Conservation (phyloP, 2,113 vertebrate genomes). For the Ptyas mucosa region DNA sequence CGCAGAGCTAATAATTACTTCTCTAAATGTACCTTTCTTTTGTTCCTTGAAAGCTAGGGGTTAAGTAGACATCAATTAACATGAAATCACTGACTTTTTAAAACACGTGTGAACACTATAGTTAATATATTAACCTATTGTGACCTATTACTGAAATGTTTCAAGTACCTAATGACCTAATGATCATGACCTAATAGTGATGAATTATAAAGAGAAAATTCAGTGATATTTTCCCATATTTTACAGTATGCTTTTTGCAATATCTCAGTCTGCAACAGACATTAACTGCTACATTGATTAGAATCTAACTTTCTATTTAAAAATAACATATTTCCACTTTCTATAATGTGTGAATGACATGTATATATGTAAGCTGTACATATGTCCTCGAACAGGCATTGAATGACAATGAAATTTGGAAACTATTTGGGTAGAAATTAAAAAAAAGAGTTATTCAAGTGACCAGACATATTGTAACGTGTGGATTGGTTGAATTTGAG, state of each 20-base stretch:
- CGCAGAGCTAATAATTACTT: neutral
- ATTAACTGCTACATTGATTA: neutral
- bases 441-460: conserved; percentile 28
- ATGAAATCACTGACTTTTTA: neutral
- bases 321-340: neutral
- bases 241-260: neutral
- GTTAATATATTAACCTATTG: neutral
- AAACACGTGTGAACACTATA: neutral
- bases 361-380: neutral
- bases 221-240: neutral
- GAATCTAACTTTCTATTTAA: neutral
- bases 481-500: neutral
- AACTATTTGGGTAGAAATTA: conserved; percentile 10
- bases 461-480: neutral
- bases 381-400: neutral
- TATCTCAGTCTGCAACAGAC: neutral
- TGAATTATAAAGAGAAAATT: neutral
- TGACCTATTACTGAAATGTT: neutral
- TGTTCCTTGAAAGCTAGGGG: neutral
- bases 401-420: conserved; percentile 1
- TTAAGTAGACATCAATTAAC: neutral
- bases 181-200: neutral
- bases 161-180: neutral
- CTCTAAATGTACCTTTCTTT: neutral
- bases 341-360: neutral